Percentiles rank a stretch among this genome's conserved stretches.
phyloP scores from a whole-genome alignment of 2,797 vertebrate genomes.

The Mormyrops attenuatus region DNA sequence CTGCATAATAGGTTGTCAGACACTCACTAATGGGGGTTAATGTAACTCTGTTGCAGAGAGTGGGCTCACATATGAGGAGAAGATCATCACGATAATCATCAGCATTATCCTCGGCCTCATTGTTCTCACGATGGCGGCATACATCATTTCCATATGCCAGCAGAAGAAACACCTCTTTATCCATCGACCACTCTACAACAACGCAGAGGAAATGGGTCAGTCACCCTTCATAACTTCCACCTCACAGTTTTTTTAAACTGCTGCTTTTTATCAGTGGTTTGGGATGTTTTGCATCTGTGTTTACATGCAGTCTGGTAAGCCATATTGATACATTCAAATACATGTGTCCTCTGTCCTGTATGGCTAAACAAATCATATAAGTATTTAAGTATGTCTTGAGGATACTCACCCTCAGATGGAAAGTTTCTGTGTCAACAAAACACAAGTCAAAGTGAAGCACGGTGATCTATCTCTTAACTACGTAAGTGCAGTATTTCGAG shows the following conservation, averaged over 20 bases:
- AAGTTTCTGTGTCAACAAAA: not conserved
- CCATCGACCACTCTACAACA: slow-evolving; percentile 37
- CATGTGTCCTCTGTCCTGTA: not conserved
- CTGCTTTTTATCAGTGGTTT: not conserved
- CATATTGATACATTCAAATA: not conserved
- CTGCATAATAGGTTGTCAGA: not conserved
- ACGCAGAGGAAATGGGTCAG: slow-evolving; percentile 38
- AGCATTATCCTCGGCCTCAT: slow-evolving; percentile 30
- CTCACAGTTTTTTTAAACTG: not conserved
- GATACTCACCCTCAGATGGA: not conserved
- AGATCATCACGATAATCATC: slow-evolving; percentile 33
- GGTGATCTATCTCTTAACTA: not conserved
- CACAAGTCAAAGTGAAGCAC: not conserved
- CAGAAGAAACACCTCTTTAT: slow-evolving; percentile 36
- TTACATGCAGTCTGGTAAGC: not conserved
- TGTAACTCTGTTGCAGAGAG: not conserved
- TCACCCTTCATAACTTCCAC: not conserved
- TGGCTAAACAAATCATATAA: not conserved
- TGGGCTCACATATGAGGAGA: slow-evolving; percentile 32
- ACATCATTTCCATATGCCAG: slow-evolving; percentile 30
- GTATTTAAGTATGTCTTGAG: not conserved
- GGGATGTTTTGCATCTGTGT: not conserved
- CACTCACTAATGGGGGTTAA: not conserved
- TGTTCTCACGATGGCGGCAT: slow-evolving; percentile 30
- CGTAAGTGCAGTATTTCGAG: not conserved